phyloP scores from a whole-genome alignment of 2,113 vertebrate species.

The Eurypyga helias region DNA sequence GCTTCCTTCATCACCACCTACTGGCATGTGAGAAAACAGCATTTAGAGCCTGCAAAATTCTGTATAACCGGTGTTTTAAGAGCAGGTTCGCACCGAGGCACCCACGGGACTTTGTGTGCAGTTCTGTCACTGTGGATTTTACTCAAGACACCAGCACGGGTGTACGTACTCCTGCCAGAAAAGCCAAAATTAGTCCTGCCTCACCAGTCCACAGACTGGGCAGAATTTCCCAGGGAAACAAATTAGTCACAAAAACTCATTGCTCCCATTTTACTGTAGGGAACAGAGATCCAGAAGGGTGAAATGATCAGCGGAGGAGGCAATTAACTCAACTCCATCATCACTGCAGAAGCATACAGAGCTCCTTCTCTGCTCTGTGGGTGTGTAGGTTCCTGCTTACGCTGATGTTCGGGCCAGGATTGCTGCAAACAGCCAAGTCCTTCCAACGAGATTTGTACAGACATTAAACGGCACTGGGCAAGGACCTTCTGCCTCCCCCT shows the following conservation, averaged over 20 bases:
- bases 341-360: not conserved
- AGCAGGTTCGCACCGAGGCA: not conserved
- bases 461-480: not conserved
- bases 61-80: accelerated
- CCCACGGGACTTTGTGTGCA: accelerated
- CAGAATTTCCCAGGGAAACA: not conserved
- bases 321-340: not conserved
- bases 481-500: not conserved
- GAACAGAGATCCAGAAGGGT: not conserved
- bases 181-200: accelerated
- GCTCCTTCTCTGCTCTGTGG: not conserved
- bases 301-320: not conserved
- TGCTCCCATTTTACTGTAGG: not conserved
- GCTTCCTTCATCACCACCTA: conserved; percentile 43
- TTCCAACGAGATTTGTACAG: not conserved
- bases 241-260: not conserved
- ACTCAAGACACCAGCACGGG: not conserved
- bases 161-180: not conserved
- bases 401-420: not conserved
- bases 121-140: accelerated
- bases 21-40: not conserved
- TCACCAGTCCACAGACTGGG: not conserved
- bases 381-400: too few species aligned
- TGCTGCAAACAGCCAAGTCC: not conserved
- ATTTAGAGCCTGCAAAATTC: not conserved